Base-by-base conservation (phyloP, 2,797 vertebrate species). In the Sebastes itinus region DNA sequence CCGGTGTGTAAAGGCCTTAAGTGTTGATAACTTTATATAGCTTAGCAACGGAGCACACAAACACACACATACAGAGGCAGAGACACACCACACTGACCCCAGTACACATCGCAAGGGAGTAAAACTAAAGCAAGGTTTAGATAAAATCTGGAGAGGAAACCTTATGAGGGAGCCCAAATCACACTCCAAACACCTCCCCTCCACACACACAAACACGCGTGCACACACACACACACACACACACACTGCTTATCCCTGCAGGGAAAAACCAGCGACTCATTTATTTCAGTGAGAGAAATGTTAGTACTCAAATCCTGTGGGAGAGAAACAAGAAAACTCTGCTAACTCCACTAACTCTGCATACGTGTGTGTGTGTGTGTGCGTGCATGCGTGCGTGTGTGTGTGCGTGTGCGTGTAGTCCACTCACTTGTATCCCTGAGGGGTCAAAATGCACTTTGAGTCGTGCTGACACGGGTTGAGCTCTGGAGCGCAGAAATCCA, bases 381-480 rank as follows among this genome's bases (percentile, higher is more conserved):
- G 46, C 56, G 22, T 42, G 38, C 0, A 23, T n/a, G 60, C 32
- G 30, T 13, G 63, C 85, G 49, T 68, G 61, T 30, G 33, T 16
- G 42, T 63, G 38, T 69, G 64, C 42, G 20, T 23, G 52, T 56
- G 10, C 66, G 64, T 75, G 16, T 46, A 9, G 71, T 86, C 35
- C 32, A 96, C 98, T 96, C 94, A 99, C 98, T 97, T 98, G 95
- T 97, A 99, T 92, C 98, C 98, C 83, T 97, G 96, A 27, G 95
- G 93, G 5, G 95, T 98, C 91, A 98, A 91, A 89, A 99, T 98
- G 88, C 98, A 99, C 93, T 99, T 99, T 63, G 98, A 99, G 87
- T 98, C 97, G 3, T 99, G 98, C 81, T 99, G 98, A 95, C 98
- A 99, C n/a, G 96, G 97, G 89, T 98, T 99, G 87, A 99, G 89